A percentile compares a stretch with the other conserved stretches of the same genome.
Evolutionary conservation across 2,113 vertebrate species (phyloP).

Genomic region (Canis aureus): DNA sequence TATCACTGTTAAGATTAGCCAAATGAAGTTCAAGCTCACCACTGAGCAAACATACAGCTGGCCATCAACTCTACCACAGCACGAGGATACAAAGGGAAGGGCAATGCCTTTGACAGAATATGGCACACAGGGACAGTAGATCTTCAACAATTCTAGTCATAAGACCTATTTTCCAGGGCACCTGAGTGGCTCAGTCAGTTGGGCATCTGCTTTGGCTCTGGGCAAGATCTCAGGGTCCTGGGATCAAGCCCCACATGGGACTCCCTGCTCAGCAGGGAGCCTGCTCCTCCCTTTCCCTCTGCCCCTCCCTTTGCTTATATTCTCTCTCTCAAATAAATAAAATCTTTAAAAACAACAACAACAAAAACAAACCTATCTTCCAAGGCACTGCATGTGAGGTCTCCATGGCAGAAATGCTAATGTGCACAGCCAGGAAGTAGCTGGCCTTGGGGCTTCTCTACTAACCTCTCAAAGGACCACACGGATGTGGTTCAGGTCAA

Average conservation of each 20-base stretch:
- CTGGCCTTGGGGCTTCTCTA: background rate
- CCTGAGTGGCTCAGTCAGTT: background rate
- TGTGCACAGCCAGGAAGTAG: background rate
- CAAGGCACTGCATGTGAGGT: background rate
- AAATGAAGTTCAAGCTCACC: background rate
- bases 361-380: background rate
- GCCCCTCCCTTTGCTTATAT: background rate
- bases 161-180: background rate
- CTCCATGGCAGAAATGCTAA: background rate
- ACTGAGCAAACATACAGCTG: background rate
- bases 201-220: background rate
- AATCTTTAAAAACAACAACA: background rate
- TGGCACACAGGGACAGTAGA: background rate
- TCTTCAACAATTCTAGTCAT: background rate
- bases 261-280: background rate
- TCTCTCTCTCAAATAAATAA: background rate
- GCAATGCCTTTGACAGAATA: background rate
- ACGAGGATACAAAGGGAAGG: background rate
- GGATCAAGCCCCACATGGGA: background rate
- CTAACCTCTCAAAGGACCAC: background rate
- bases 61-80: background rate
- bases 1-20: too few relatives aligned
- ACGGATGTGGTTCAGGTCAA: background rate
- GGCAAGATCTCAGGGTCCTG: background rate
- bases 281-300: background rate